Percentiles rank a stretch among this genome's conserved stretches.
phyloP scores from a whole-genome alignment of 2,797 vertebrate genomes.

The Anolis apletophallus region DNA sequence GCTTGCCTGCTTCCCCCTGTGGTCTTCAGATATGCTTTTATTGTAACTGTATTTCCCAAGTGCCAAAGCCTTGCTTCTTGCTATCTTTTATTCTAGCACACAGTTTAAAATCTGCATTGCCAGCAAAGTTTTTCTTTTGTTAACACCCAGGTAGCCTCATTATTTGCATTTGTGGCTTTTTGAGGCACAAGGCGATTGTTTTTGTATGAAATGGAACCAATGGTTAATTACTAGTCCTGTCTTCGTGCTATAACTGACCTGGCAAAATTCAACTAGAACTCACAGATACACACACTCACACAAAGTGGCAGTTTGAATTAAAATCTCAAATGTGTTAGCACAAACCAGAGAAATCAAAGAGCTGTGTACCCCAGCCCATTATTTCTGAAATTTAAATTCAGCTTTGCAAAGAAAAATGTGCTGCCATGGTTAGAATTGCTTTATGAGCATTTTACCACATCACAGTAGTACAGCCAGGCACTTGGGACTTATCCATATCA shows the following conservation, averaged over 20 bases:
- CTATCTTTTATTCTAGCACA: not conserved
- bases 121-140: not conserved
- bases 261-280: not conserved
- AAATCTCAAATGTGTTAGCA: not conserved
- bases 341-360: not conserved
- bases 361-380: not conserved
- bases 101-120: slow-evolving; percentile 1
- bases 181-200: not conserved
- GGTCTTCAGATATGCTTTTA: not conserved
- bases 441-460: not conserved
- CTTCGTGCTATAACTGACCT: not conserved
- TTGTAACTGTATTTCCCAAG: not conserved
- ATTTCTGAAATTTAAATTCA: not conserved
- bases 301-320: not conserved
- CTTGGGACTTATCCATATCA: not conserved
- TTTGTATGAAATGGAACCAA: not conserved
- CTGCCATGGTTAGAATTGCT: not conserved
- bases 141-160: not conserved
- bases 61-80: not conserved
- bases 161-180: not conserved
- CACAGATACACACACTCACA: not conserved
- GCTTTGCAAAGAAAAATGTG: not conserved
- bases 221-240: not conserved
- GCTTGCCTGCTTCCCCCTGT: not conserved
- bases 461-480: not conserved